Percentiles rank a stretch among this genome's conserved stretches.
Evolutionary conservation across 2,888 invertebrate genomes (phyloP).

Genomic region (Caenorhabditis plicata): DNA sequence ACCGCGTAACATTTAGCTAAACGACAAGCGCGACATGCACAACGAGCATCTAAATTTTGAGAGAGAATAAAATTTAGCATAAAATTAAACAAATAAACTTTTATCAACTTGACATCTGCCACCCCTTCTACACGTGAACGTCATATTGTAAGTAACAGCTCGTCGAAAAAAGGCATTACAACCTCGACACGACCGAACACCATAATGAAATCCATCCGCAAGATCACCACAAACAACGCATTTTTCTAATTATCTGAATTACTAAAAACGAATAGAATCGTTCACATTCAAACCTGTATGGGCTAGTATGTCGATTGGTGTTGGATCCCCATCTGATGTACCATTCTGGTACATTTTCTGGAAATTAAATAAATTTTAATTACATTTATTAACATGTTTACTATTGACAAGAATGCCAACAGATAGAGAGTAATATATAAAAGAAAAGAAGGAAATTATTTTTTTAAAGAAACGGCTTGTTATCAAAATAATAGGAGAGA

Average conservation of each 20-base stretch:
- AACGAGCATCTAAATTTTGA: conserved; percentile 60
- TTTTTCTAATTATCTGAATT: not conserved
- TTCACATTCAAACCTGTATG: conserved; percentile 34
- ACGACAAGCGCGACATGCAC: conserved; percentile 62
- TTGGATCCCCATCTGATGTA: conserved; percentile 10
- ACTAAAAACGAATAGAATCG: not conserved
- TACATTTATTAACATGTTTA: no score
- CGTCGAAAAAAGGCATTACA: conserved; percentile 61
- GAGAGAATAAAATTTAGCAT: no score
- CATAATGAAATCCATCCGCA: conserved; percentile 69
- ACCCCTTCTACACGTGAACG: conserved; percentile 54
- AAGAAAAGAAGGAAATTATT: not conserved
- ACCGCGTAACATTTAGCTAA: conserved; percentile 47
- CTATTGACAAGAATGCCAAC: no score
- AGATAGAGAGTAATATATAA: no score
- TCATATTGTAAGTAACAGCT: conserved; percentile 59
- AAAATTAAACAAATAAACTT: conserved; percentile 34
- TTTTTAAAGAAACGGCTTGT: not conserved
- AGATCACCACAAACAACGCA: conserved; percentile 66
- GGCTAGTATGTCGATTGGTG: conserved; percentile 24
- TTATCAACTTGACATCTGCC: conserved; percentile 62
- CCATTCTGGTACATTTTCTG: conserved; percentile 19
- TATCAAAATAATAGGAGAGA: not conserved
- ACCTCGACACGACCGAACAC: conserved; percentile 54
- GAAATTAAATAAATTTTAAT: not conserved